Evolutionary conservation across 2,888 invertebrate species (phyloP).

Genomic region (Lagria hirta): DNA sequence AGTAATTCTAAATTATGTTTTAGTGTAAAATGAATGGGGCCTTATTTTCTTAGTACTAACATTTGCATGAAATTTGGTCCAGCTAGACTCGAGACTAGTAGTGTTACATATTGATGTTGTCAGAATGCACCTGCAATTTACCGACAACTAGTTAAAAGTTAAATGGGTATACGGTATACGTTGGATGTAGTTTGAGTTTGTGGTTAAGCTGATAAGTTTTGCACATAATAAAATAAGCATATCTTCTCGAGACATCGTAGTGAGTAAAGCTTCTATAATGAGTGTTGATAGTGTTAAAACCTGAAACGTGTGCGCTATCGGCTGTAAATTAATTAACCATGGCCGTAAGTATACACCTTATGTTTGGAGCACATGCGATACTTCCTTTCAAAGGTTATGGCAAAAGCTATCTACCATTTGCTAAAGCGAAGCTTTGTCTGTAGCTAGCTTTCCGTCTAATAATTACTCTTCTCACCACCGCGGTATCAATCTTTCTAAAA

Average conservation of each 20-base stretch:
- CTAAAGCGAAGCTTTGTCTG: conserved; percentile 19
- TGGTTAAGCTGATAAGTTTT: conserved; percentile 18
- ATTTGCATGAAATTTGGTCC: too few relatives aligned
- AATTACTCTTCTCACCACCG: conserved; percentile 17
- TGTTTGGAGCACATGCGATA: conserved; percentile 37
- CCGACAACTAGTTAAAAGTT: conserved; percentile 20
- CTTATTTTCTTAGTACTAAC: too few relatives aligned
- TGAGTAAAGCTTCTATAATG: conserved; percentile 38
- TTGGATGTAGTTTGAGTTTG: conserved; percentile 21
- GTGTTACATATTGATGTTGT: too few relatives aligned
- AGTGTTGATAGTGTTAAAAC: conserved; percentile 42
- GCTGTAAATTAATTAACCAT: conserved; percentile 44
- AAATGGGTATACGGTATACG: conserved; percentile 14
- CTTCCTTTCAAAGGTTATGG: conserved; percentile 19
- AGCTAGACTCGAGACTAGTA: too few relatives aligned
- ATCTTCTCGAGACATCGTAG: conserved; percentile 34
- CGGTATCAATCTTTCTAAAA: conserved; percentile 10
- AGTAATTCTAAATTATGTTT: too few relatives aligned
- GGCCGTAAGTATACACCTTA: conserved; percentile 35
- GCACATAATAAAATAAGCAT: conserved; percentile 30
- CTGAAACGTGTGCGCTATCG: conserved; percentile 41
- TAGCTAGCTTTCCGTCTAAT: conserved; percentile 15
- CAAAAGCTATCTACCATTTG: too few relatives aligned
- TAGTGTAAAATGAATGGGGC: too few relatives aligned
- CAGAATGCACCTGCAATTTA: too few relatives aligned